A percentile compares a stretch with the other conserved stretches of the same genome.
Evolutionary conservation across 2,888 invertebrate species (phyloP).

Genomic region (Clostera curtula): DNA sequence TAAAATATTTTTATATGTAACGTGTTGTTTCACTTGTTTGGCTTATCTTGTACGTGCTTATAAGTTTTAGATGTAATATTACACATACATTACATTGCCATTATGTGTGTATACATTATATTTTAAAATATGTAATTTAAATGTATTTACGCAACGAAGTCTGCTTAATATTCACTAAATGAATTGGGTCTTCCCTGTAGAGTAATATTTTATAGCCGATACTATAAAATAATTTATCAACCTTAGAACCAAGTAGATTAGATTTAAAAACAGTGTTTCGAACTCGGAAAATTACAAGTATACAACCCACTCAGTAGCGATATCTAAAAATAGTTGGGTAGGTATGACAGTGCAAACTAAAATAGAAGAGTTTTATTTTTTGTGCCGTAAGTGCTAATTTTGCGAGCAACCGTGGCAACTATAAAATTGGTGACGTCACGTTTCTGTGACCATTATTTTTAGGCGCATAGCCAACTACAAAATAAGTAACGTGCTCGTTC

Average conservation of each 20-base stretch:
- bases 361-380: conserved; percentile 33
- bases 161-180: too few species aligned
- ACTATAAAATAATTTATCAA: too few species aligned
- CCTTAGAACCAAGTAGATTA: too few species aligned
- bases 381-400: conserved; percentile 18
- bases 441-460: conserved; percentile 33
- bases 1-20: conserved; percentile 77
- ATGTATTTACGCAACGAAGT: too few species aligned
- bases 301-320: conserved; percentile 14
- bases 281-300: too few species aligned
- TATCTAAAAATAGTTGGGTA: too few species aligned
- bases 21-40: conserved; percentile 36
- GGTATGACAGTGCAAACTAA: conserved; percentile 22
- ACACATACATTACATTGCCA: too few species aligned
- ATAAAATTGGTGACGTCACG: conserved; percentile 40
- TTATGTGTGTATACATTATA: too few species aligned
- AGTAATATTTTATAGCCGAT: too few species aligned
- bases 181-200: too few species aligned
- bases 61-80: conserved; percentile 6
- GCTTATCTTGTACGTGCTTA: conserved; percentile 1
- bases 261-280: too few species aligned
- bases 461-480: conserved; percentile 35
- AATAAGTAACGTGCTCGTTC: conserved; percentile 13
- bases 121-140: too few species aligned
- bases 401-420: conserved; percentile 18